phyloP scores from a whole-genome alignment of 2,888 invertebrate species.

The Slavum lentiscoides region DNA sequence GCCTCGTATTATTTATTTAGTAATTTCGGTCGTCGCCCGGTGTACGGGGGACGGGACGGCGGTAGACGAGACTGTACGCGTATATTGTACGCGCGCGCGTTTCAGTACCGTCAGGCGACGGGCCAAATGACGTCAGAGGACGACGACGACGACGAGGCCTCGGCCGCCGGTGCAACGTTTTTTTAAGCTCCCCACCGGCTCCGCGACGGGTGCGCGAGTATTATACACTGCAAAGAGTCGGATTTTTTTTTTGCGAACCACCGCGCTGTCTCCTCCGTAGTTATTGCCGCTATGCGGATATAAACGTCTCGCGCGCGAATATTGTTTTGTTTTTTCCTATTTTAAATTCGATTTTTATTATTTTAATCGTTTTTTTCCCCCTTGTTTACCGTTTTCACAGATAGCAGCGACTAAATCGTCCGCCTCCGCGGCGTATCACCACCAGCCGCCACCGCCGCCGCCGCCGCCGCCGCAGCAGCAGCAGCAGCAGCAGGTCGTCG shows the following conservation, averaged over 20 bases:
- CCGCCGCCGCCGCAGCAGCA: slow-evolving; percentile 26
- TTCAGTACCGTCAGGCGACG: slow-evolving; percentile 4
- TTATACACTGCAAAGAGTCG: too few relatives aligned
- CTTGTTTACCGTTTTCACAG: background rate
- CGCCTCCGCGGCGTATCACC: slow-evolving; percentile 16
- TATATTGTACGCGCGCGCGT: too few relatives aligned
- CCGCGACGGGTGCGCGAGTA: too few relatives aligned
- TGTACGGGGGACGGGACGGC: too few relatives aligned
- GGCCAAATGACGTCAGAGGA: slow-evolving; percentile 52
- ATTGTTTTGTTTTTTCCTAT: background rate
- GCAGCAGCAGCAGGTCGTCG: slow-evolving; percentile 57
- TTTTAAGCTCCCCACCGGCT: too few relatives aligned
- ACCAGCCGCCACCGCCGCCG: slow-evolving; percentile 55
- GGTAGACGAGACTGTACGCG: too few relatives aligned
- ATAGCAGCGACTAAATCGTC: slow-evolving; percentile 45
- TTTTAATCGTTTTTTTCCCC: background rate
- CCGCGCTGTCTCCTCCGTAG: too few relatives aligned
- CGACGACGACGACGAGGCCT: slow-evolving; percentile 8
- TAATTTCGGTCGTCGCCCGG: background rate
- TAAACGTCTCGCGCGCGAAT: too few relatives aligned
- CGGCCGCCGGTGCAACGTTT: background rate
- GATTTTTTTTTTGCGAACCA: too few relatives aligned
- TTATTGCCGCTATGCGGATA: too few relatives aligned
- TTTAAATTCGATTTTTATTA: background rate
- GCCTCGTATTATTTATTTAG: too few relatives aligned